These are phyloP conservation scores for Rhogogaster chlorosoma DNA, from an alignment of 2,888 invertebrate genomes.

Conservation along the genomic window DNA sequence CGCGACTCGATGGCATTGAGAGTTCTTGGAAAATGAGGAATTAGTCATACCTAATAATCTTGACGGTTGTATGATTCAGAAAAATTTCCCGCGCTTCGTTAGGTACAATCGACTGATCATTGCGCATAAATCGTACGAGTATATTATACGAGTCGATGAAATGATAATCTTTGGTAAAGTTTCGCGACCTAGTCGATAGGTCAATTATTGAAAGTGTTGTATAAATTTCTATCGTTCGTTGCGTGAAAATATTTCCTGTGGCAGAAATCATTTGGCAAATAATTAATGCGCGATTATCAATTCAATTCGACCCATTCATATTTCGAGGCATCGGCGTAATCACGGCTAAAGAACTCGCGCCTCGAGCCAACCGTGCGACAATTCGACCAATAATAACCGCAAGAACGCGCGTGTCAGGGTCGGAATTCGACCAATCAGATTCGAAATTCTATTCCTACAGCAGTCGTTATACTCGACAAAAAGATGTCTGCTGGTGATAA, in stretches of 20 bases:
- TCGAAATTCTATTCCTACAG: background rate
- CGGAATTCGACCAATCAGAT: slow-evolving; percentile 21
- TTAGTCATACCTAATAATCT: background rate
- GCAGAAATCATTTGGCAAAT: too few relatives aligned
- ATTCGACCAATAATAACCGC: background rate
- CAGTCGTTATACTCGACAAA: background rate
- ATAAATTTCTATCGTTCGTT: too few relatives aligned
- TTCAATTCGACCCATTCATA: too few relatives aligned
- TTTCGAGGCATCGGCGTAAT: too few relatives aligned
- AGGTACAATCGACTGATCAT: too few relatives aligned
- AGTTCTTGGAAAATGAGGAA: background rate
- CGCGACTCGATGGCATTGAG: background rate
- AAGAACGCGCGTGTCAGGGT: background rate
- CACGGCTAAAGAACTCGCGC: too few relatives aligned
- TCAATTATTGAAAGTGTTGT: too few relatives aligned
- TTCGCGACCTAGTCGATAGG: background rate
- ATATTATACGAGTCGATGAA: background rate
- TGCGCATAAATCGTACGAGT: background rate
- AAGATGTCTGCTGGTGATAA: background rate
- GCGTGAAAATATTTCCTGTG: too few relatives aligned
- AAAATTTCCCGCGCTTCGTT: background rate
- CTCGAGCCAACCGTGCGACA: background rate
- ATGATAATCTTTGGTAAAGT: background rate
- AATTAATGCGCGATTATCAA: too few relatives aligned
- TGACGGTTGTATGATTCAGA: background rate